phyloP scores from a whole-genome alignment of 2,888 invertebrate species.

The Kryphioiulus occultus region DNA sequence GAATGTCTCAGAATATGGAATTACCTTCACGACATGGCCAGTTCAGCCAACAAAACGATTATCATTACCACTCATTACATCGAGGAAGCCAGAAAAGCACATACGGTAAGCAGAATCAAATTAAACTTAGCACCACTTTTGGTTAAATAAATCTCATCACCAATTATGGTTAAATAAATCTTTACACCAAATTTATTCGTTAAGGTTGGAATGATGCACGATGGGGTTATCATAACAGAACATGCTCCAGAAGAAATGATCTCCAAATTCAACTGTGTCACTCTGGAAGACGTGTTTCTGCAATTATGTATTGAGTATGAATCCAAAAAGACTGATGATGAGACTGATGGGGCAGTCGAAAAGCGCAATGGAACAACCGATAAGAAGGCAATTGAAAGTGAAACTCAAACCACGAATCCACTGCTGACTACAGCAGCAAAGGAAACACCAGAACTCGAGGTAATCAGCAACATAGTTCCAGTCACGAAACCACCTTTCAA shows the following conservation, averaged over 20 bases:
- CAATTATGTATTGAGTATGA: conserved; percentile 7
- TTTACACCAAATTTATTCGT: neutral
- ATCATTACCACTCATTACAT: conserved; percentile 96
- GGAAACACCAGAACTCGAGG: neutral
- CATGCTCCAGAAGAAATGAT: conserved; percentile 9
- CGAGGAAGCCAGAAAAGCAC: conserved; percentile 76
- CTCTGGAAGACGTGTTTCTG: neutral
- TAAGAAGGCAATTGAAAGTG: neutral
- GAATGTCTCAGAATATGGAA: conserved; percentile 24
- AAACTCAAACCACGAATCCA: neutral
- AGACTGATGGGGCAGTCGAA: neutral
- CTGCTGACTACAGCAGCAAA: neutral
- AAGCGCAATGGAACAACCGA: neutral
- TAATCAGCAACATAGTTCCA: neutral
- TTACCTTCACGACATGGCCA: conserved; percentile 6
- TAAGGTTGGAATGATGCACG: conserved; percentile 39
- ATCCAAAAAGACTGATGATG: neutral
- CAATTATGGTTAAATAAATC: too few species aligned
- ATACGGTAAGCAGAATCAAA: conserved; percentile 49
- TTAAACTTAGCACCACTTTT: too few species aligned
- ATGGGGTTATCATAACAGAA: conserved; percentile 24
- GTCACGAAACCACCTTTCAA: neutral
- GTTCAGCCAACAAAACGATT: conserved; percentile 74
- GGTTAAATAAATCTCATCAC: neutral
- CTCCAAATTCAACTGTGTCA: conserved; percentile 7